Evolutionary conservation across 1,140 invertebrate genomes (phyloP).

Genomic region (Drosophila kepulauana): DNA sequence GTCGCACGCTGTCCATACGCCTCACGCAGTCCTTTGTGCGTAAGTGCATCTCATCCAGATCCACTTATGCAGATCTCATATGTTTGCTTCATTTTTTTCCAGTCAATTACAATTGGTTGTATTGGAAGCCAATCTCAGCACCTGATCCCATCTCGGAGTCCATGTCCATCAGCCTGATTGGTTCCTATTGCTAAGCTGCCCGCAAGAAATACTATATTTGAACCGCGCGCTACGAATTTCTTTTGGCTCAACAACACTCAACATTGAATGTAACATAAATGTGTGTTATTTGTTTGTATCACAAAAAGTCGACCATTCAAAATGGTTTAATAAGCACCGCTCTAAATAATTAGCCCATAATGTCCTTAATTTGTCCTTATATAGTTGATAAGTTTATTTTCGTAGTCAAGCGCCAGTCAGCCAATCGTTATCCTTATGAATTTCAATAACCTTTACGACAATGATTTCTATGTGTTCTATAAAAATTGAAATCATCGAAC

Average conservation of each 20-base stretch:
- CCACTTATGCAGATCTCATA: too few species aligned
- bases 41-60: slow-evolving; percentile 85
- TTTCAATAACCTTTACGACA: not conserved
- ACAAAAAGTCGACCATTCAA: slow-evolving; percentile 15
- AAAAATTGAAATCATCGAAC: not conserved
- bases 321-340: slow-evolving; percentile 33
- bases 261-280: slow-evolving; percentile 9
- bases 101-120: slow-evolving; percentile 93
- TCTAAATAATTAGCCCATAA: slow-evolving; percentile 3
- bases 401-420: not conserved
- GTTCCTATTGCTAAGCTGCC: slow-evolving; percentile 87
- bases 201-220: not conserved
- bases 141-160: slow-evolving; percentile 86
- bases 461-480: slow-evolving; percentile 29
- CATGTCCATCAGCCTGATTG: slow-evolving; percentile 88
- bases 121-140: slow-evolving; percentile 89
- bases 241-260: slow-evolving; percentile 4
- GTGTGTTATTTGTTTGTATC: too few species aligned
- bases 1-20: slow-evolving; percentile 87
- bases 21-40: slow-evolving; percentile 88
- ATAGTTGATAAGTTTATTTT: slow-evolving; percentile 34
- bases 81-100: slow-evolving; percentile 58
- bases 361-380: slow-evolving; percentile 20
- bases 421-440: slow-evolving; percentile 4
- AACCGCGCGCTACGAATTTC: not conserved